Percentiles rank a stretch among this genome's conserved stretches.
phyloP scores from a whole-genome alignment of 2,113 vertebrate species.

The Tinamus guttatus region DNA sequence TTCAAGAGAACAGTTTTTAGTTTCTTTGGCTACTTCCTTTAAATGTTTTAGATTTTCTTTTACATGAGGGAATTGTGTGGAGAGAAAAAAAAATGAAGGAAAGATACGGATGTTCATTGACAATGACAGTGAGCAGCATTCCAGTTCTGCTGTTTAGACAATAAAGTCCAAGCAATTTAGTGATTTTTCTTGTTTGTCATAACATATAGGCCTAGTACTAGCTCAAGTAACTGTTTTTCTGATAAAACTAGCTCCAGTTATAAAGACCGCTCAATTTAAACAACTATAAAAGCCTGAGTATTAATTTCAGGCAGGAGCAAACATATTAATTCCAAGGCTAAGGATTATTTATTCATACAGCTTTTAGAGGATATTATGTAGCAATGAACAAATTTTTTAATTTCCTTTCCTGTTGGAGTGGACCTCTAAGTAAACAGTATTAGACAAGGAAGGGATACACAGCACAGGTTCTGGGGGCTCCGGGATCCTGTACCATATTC shows the following conservation, averaged over 20 bases:
- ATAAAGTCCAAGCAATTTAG: neutral
- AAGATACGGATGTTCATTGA: neutral
- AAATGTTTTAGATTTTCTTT: neutral
- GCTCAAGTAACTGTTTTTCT: neutral
- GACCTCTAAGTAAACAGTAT: constrained; percentile 18
- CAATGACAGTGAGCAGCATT: neutral
- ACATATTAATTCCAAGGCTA: neutral
- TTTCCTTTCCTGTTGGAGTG: constrained; percentile 27
- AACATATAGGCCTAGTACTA: neutral
- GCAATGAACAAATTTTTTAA: neutral
- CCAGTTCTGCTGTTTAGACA: neutral
- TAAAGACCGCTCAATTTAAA: neutral
- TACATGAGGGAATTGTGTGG: neutral
- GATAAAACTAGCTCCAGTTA: neutral
- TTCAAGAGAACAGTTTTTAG: neutral
- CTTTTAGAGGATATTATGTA: constrained; percentile 6
- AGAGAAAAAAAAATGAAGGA: neutral
- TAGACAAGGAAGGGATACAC: neutral
- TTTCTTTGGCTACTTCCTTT: neutral
- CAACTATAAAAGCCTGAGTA: neutral
- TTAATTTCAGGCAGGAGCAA: constrained; percentile 19
- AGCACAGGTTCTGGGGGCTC: neutral
- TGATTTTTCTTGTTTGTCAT: neutral
- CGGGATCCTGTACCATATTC: neutral
- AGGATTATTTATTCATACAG: constrained; percentile 28